Conservation (phyloP, 2,888 invertebrate species). For the Apamea epomidion region DNA sequence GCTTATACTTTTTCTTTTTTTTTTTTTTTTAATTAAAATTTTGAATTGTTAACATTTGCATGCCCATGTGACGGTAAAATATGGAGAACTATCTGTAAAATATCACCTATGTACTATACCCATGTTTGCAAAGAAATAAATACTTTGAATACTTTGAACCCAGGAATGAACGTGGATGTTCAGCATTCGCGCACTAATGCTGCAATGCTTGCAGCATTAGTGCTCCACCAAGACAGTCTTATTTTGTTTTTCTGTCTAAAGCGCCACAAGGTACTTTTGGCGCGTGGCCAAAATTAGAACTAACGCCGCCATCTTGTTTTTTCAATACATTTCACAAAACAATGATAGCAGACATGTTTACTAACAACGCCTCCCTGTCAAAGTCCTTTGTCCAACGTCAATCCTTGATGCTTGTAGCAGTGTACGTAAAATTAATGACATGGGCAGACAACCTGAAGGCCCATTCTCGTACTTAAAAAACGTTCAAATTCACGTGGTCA, state of each 20-base stretch:
- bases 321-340: not conserved
- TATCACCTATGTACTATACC: no score
- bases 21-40: no score
- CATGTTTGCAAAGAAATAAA: no score
- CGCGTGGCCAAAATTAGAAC: not conserved
- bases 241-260: not conserved
- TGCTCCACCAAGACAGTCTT: not conserved
- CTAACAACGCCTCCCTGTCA: not conserved
- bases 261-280: not conserved
- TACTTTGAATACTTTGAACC: no score
- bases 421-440: not conserved
- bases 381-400: not conserved
- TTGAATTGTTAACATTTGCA: no score
- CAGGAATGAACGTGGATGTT: not conserved
- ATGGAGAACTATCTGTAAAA: no score
- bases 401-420: not conserved
- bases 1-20: no score
- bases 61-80: no score
- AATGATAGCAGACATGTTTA: not conserved
- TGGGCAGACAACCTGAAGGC: not conserved
- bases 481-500: no score
- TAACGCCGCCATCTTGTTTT: not conserved
- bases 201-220: no score
- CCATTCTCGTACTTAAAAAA: not conserved
- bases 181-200: not conserved